Percentiles rank a stretch among this genome's conserved stretches.
Evolutionary conservation across 1,140 invertebrate genomes (phyloP).

Genomic region (Drosophila suzukii): DNA sequence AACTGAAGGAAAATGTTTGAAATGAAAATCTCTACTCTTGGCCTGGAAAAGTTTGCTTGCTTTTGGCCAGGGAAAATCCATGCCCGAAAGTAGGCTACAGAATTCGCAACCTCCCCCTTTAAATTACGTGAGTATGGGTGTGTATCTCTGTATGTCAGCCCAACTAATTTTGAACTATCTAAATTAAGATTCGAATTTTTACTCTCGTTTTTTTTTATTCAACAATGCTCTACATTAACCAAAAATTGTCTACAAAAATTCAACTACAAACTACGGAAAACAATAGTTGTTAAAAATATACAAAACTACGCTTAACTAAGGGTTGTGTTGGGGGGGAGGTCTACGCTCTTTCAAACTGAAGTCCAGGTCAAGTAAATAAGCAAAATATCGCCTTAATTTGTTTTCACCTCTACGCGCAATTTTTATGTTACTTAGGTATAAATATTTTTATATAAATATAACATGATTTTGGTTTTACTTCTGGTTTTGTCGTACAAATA

Average conservation of each 20-base stretch:
- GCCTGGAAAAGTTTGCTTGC: conserved; percentile 33
- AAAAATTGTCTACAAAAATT: conserved; percentile 52
- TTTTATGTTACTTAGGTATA: conserved; percentile 47
- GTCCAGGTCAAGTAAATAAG: conserved; percentile 41
- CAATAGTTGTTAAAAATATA: conserved; percentile 51
- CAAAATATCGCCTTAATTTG: conserved; percentile 41
- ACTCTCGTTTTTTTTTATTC: conserved; percentile 35
- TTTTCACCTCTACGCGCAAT: conserved; percentile 75
- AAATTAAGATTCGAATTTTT: conserved; percentile 4
- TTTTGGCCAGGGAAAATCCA: conserved; percentile 42
- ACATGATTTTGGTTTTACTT: conserved; percentile 56
- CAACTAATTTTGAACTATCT: conserved; percentile 31
- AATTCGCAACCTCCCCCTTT: conserved; percentile 3
- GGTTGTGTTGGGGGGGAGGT: conserved; percentile 9
- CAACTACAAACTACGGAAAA: conserved; percentile 62
- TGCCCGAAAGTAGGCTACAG: conserved; percentile 53
- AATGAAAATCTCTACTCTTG: conserved; percentile 37
- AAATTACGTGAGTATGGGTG: conserved; percentile 6
- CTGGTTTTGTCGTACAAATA: conserved; percentile 62
- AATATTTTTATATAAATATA: conserved; percentile 77
- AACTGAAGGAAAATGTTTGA: conserved; percentile 33
- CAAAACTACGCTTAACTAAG: conserved; percentile 44
- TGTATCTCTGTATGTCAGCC: conserved; percentile 8
- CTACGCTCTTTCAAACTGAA: conserved; percentile 16
- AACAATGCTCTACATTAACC: conserved; percentile 50